Evolutionary conservation across 2,113 vertebrate species (phyloP).

Genomic region (Dromas ardeola): DNA sequence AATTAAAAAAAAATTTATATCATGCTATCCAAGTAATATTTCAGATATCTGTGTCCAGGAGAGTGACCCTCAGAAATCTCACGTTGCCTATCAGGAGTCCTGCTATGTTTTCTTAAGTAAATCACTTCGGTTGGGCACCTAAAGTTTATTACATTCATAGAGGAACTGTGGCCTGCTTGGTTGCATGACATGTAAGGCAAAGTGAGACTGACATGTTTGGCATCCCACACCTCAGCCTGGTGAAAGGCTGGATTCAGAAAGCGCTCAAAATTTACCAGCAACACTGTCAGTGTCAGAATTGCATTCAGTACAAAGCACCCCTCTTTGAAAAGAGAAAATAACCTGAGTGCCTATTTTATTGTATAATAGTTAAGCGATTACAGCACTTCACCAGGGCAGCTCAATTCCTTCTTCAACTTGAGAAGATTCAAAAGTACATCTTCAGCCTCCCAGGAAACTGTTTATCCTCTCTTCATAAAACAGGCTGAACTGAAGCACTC

Average conservation of each 20-base stretch:
- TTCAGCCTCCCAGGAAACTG: not conserved
- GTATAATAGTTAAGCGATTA: not conserved
- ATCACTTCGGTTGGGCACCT: not conserved
- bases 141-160: not conserved
- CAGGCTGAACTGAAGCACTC: not conserved
- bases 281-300: not conserved
- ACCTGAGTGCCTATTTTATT: not conserved
- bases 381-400: not conserved
- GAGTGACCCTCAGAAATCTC: not conserved
- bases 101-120: not conserved
- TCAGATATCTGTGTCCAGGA: not conserved
- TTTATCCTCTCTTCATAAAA: not conserved
- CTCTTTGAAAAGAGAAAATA: not conserved
- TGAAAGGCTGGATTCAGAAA: not conserved
- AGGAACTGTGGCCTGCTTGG: not conserved
- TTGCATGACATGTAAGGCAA: not conserved
- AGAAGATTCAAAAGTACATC: not conserved
- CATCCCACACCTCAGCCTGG: not conserved
- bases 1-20: not conserved
- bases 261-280: not conserved
- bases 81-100: not conserved
- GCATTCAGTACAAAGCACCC: not conserved
- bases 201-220: not conserved
- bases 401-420: not conserved
- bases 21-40: not conserved